phyloP scores from a whole-genome alignment of 2,888 invertebrate genomes.

The Cheilosia grossa region DNA sequence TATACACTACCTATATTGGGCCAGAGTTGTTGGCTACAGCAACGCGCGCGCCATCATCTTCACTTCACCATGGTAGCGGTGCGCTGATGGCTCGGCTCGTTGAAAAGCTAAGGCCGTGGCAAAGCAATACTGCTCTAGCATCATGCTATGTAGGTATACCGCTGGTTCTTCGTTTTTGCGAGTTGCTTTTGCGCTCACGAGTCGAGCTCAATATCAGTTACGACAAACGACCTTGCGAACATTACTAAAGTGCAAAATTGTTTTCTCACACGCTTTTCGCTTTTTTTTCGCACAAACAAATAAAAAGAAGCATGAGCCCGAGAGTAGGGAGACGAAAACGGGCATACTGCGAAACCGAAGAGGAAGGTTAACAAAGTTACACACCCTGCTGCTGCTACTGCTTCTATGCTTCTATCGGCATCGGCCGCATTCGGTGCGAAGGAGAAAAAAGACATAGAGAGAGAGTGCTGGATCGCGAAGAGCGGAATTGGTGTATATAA shows the following conservation, averaged over 20 bases:
- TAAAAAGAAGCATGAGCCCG: constrained; percentile 12
- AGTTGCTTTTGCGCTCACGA: constrained; percentile 64
- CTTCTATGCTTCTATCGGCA: constrained; percentile 5
- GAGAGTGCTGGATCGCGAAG: constrained; percentile 8
- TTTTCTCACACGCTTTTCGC: constrained; percentile 73
- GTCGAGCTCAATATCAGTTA: constrained; percentile 72
- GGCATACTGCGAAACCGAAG: constrained; percentile 15
- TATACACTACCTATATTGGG: constrained; percentile 27
- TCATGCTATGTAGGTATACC: neutral
- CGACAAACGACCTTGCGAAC: constrained; percentile 75
- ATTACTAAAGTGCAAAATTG: constrained; percentile 74
- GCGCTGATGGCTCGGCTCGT: neutral
- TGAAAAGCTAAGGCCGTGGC: constrained; percentile 46
- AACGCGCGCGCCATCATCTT: constrained; percentile 51
- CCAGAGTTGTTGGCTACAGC: constrained; percentile 26
- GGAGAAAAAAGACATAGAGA: constrained; percentile 18
- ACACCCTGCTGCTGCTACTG: constrained; percentile 14
- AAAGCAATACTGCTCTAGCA: constrained; percentile 19
- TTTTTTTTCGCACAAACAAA: constrained; percentile 58
- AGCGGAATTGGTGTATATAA: constrained; percentile 26
- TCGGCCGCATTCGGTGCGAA: constrained; percentile 23
- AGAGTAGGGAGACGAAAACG: constrained; percentile 21
- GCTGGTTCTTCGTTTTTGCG: constrained; percentile 59
- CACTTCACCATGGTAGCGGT: constrained; percentile 25
- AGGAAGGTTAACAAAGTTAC: constrained; percentile 63